phyloP scores from a whole-genome alignment of 30 jellyfish, hydroid and myxozoan species.

The Aurelia coerulea region DNA sequence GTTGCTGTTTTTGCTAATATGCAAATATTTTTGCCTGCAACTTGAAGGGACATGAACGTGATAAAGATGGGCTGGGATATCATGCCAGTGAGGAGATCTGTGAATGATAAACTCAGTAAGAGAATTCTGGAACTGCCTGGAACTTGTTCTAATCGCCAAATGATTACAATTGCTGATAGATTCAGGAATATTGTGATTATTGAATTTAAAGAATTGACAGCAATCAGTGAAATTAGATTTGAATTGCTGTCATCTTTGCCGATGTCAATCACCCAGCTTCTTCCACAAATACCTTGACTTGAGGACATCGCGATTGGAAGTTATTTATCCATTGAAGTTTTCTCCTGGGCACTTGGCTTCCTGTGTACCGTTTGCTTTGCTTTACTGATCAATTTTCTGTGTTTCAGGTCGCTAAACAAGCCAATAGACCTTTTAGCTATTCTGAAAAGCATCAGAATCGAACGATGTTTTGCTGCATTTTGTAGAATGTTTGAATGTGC shows the following conservation, averaged over 20 bases:
- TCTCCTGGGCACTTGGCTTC: too few relatives aligned
- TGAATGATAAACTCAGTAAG: constrained; percentile 2
- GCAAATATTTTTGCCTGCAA: constrained; percentile 11
- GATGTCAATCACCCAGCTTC: constrained; percentile 10
- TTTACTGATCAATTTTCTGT: too few relatives aligned
- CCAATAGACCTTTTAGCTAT: too few relatives aligned
- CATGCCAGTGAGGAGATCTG: constrained; percentile 15
- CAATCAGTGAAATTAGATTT: not conserved
- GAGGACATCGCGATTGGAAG: too few relatives aligned
- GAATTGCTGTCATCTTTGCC: not conserved
- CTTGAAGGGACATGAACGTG: constrained; percentile 11
- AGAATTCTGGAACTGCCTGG: constrained; percentile 11
- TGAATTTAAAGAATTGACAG: not conserved
- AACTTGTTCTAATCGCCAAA: not conserved
- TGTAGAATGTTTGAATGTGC: too few relatives aligned
- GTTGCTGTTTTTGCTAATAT: constrained; percentile 2
- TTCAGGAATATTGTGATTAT: not conserved
- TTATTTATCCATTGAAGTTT: too few relatives aligned
- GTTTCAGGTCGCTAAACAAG: too few relatives aligned
- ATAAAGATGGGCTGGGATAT: constrained; percentile 1
- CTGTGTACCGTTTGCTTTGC: too few relatives aligned
- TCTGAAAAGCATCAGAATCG: too few relatives aligned
- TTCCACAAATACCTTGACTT: not conserved
- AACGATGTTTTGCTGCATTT: too few relatives aligned
- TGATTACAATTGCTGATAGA: not conserved